Evolutionary conservation across 2,888 invertebrate species (phyloP).

Genomic region (Conops quadrifasciatus): DNA sequence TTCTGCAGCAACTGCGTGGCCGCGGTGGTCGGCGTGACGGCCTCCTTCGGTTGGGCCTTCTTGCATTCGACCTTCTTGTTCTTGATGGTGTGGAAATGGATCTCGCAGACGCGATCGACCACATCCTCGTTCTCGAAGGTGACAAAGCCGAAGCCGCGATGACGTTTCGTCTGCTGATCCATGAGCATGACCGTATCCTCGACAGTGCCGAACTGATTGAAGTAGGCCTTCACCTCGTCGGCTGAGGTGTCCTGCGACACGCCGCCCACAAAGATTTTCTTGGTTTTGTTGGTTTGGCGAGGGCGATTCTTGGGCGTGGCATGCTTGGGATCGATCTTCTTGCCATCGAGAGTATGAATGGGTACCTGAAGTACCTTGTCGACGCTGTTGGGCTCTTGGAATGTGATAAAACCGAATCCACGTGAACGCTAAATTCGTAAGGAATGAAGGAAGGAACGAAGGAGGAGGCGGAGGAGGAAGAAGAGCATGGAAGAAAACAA

Average conservation of each 20-base stretch:
- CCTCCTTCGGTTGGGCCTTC: constrained; percentile 91
- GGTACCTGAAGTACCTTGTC: constrained; percentile 91
- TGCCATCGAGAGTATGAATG: constrained; percentile 89
- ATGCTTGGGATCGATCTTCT: constrained; percentile 94
- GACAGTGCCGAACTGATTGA: constrained; percentile 88
- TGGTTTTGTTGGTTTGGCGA: constrained; percentile 84
- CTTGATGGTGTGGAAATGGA: constrained; percentile 91
- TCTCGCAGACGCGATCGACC: constrained; percentile 91
- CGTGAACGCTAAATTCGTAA: constrained; percentile 77
- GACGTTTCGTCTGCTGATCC: constrained; percentile 92
- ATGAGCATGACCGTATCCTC: constrained; percentile 93
- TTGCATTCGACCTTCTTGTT: constrained; percentile 92
- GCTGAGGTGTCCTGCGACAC: constrained; percentile 92
- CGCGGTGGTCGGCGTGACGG: constrained; percentile 77
- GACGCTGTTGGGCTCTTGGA: constrained; percentile 88
- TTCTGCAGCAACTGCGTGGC: constrained; percentile 75
- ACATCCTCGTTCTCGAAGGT: constrained; percentile 92
- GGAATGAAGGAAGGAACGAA: not conserved
- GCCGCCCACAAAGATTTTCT: constrained; percentile 92
- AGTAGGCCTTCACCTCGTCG: constrained; percentile 89
- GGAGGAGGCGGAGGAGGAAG: not conserved
- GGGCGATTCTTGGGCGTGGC: constrained; percentile 91
- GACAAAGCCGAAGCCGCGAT: constrained; percentile 90
- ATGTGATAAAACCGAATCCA: constrained; percentile 92
- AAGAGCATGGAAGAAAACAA: constrained; percentile 8